Conservation (phyloP, 92 coral and sea anemone species). For the Zoanthus sansibaricus region DNA sequence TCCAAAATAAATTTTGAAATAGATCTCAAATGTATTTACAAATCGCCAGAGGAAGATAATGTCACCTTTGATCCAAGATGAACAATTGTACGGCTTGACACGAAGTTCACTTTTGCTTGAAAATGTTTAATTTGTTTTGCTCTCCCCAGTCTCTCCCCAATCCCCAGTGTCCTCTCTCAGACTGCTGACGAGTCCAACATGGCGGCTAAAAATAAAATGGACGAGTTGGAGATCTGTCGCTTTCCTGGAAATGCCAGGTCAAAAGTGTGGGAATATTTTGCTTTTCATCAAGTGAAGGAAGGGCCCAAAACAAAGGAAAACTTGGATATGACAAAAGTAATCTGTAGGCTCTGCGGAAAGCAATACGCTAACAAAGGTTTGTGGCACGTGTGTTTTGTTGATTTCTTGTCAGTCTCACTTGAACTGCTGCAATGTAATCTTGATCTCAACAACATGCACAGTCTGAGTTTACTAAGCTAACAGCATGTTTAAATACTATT, state of each 20-base stretch:
- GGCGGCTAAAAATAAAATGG: slow-evolving; percentile 45
- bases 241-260: slow-evolving; percentile 56
- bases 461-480: neutral
- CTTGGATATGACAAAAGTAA: slow-evolving; percentile 52
- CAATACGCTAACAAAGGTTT: slow-evolving; percentile 51
- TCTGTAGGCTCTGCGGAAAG: slow-evolving; percentile 51
- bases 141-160: neutral
- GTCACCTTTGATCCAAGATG: too few species aligned
- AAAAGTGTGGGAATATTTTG: slow-evolving; percentile 42
- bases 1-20: too few species aligned
- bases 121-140: too few species aligned
- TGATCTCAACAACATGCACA: slow-evolving; percentile 28
- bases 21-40: too few species aligned
- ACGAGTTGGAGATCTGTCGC: slow-evolving; percentile 43
- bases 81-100: too few species aligned
- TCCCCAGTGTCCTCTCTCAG: slow-evolving; percentile 47
- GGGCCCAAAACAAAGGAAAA: slow-evolving; percentile 50
- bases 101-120: too few species aligned
- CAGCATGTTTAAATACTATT: too few species aligned
- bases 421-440: neutral
- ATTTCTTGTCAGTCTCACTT: slow-evolving; percentile 6
- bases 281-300: slow-evolving; percentile 38
- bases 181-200: slow-evolving; percentile 55
- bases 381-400: slow-evolving; percentile 43
- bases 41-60: too few species aligned